Evolutionary conservation across 2,113 vertebrate species (phyloP).

Genomic region (Chionodraco myersi): DNA sequence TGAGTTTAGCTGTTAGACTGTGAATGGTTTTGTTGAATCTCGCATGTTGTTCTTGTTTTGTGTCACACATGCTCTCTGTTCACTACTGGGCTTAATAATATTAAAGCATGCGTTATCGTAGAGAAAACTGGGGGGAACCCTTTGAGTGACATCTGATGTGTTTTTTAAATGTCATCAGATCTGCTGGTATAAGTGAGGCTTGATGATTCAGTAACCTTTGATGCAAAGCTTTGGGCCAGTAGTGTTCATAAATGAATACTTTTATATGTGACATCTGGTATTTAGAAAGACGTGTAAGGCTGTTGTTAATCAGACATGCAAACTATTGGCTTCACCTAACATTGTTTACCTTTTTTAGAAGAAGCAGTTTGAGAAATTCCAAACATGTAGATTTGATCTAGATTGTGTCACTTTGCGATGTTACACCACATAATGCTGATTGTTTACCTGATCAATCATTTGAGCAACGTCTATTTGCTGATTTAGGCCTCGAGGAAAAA

Average conservation of each 20-base stretch:
- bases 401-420: too few relatives aligned
- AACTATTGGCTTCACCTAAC: neutral
- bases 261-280: constrained; percentile 4
- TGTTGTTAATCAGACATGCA: neutral
- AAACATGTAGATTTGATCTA: neutral
- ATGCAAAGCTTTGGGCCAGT: constrained; percentile 32
- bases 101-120: constrained; percentile 53
- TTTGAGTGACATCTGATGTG: neutral
- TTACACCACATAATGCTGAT: neutral
- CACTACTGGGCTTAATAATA: constrained; percentile 22
- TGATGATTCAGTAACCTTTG: neutral
- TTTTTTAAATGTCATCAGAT: constrained; percentile 3
- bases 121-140: constrained; percentile 28
- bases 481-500: neutral
- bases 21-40: constrained; percentile 40
- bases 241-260: constrained; percentile 22
- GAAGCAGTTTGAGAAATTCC: neutral
- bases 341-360: neutral
- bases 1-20: constrained; percentile 69
- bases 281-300: constrained; percentile 28
- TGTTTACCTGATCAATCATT: too few relatives aligned
- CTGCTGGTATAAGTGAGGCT: neutral
- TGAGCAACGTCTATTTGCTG: neutral
- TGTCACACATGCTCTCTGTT: constrained; percentile 21
- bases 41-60: constrained; percentile 35